A percentile compares a stretch with the other conserved stretches of the same genome.
These are phyloP conservation scores for Sipha maydis DNA, from an alignment of 2,888 invertebrate species.

Conservation along the genomic window DNA sequence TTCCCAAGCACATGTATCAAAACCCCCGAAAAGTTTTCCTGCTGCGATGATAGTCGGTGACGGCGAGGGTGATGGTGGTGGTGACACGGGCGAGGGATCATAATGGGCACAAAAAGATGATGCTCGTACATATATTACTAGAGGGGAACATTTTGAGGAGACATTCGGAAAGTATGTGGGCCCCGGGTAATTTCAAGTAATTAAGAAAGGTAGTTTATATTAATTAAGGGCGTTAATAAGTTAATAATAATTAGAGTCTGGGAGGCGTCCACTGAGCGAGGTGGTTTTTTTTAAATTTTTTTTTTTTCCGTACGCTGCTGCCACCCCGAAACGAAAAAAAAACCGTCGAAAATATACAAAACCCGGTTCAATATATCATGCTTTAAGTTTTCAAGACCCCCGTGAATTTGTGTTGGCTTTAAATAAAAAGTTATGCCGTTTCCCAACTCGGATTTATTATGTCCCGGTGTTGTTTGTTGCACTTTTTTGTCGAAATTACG, in stretches of 20 bases:
- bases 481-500: conserved; percentile 48
- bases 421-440: conserved; percentile 61
- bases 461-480: conserved; percentile 58
- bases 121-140: conserved; percentile 40
- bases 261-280: conserved; percentile 36
- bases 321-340: conserved; percentile 28
- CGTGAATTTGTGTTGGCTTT: conserved; percentile 55
- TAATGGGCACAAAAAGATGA: conserved; percentile 51
- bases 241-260: conserved; percentile 60
- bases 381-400: conserved; percentile 62
- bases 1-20: conserved; percentile 46
- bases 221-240: conserved; percentile 64
- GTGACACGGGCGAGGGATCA: conserved; percentile 24
- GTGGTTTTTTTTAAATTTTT: neutral
- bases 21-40: conserved; percentile 42
- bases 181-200: conserved; percentile 65
- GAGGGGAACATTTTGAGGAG: conserved; percentile 45
- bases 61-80: neutral
- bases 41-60: too few relatives aligned
- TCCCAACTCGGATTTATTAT: conserved; percentile 59
- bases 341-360: conserved; percentile 53
- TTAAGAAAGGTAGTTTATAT: conserved; percentile 66
- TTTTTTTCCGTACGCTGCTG: neutral
- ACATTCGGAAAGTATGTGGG: conserved; percentile 57
- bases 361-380: conserved; percentile 59